Base-by-base conservation (phyloP, 2,113 vertebrate species). In the Rhinogobius similis region DNA sequence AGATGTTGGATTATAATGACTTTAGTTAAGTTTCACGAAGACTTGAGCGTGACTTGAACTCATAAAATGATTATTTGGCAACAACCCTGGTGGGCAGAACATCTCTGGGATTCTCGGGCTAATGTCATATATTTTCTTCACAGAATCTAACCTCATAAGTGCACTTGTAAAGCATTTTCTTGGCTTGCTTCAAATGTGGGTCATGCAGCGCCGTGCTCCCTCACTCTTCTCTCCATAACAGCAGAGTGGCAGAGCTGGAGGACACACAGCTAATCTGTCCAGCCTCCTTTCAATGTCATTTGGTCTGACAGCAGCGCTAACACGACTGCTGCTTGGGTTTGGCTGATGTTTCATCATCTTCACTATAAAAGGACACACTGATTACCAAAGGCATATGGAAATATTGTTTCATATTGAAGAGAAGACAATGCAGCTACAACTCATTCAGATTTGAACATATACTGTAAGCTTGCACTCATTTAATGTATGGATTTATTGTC, bases 311-410 rank as follows among this genome's bases (percentile, higher is more conserved):
- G 23, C 23, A 53, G 52, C 52, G 11, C 50, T 24, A 24, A 53
- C 50, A 23, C 2, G 44, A 20, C 2, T 13, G 3, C 26, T 48
- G 6, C 67, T 55, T 55, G 10, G n/a, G 21, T 53, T 53, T 24
- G 2, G 10, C 9, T 53, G 21, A 12, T 24, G 23, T 24, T 13
- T 12, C 4, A 24, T 21, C 48, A 50, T 21, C 7, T 62, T 75
- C 63, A 70, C 63, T 52, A 41, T 81, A 44, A 75, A 73, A 76
- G 52, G 50, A 75, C 67, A 24, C 29, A 61, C 29, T 20, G 3
- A 58, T 29, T 1, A 29, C 24, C 53, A 29, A 16, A 8, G 10
- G 9, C 1, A 27, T 29, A 53, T 1, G 5, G 8, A 46, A 1
- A 46, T 16, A 7, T 3, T 46, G 5, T 5, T 44, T 1, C 1